Conservation (phyloP, 2,888 invertebrate genomes). For the Nephrotoma appendiculata region DNA sequence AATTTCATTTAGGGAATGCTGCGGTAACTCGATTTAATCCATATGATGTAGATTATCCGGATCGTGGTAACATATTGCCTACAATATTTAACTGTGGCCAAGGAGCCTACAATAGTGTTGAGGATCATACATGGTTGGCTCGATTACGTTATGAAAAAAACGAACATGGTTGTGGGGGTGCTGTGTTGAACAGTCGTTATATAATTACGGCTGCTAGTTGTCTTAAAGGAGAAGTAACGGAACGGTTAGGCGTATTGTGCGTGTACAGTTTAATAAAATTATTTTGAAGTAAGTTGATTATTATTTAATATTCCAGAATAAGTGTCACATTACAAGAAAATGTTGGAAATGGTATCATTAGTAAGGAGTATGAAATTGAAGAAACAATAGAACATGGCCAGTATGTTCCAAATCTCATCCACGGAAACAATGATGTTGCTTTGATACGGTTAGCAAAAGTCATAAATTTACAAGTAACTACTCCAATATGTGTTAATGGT, state of each 20-base stretch:
- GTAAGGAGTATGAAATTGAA: neutral
- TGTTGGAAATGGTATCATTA: neutral
- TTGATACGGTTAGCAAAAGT: neutral
- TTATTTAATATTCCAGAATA: neutral
- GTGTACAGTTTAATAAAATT: neutral
- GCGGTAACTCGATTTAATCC: neutral
- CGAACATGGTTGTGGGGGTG: constrained; percentile 15
- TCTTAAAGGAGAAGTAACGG: constrained; percentile 2
- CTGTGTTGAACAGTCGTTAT: constrained; percentile 15
- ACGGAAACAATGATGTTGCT: neutral
- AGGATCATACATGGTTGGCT: neutral
- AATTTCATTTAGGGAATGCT: neutral
- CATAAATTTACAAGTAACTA: neutral
- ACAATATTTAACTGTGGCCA: neutral
- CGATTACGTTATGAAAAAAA: neutral
- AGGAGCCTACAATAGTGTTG: neutral
- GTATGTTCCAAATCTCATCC: neutral
- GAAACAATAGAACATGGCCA: neutral
- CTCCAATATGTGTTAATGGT: neutral
- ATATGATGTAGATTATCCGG: neutral
- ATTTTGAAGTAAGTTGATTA: neutral
- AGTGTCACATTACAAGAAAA: neutral
- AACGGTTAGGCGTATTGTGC: neutral
- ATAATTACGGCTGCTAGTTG: constrained; percentile 19
- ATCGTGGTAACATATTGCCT: neutral